Conservation (phyloP, 1,140 invertebrate species). For the Charaxes varanes region DNA sequence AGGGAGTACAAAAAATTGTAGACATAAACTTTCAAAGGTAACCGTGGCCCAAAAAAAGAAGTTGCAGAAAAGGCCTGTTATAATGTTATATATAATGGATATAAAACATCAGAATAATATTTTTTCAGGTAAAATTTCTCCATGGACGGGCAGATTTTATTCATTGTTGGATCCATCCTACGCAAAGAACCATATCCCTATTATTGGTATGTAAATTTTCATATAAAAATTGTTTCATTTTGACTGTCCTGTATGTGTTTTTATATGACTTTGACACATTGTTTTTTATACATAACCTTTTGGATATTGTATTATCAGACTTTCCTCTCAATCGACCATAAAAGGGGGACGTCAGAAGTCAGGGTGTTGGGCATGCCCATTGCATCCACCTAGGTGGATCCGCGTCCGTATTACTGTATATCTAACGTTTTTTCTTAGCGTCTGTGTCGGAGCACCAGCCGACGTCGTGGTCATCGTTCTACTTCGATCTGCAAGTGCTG, state of each 20-base stretch:
- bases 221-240: not conserved
- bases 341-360: too few species aligned
- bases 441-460: slow-evolving; percentile 99
- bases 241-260: not conserved
- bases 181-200: slow-evolving; percentile 99
- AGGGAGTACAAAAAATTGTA: too few species aligned
- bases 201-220: slow-evolving; percentile 79
- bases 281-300: too few species aligned
- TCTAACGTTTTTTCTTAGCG: slow-evolving; percentile 68
- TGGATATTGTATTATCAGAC: too few species aligned
- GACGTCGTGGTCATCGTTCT: slow-evolving; percentile 98
- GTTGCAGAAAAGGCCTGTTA: too few species aligned
- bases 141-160: slow-evolving; percentile 99
- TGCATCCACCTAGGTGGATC: too few species aligned
- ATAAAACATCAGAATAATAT: slow-evolving; percentile 14
- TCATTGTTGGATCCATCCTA: slow-evolving; percentile 98
- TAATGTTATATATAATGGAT: not conserved
- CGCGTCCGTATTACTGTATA: not conserved
- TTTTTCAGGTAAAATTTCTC: slow-evolving; percentile 89
- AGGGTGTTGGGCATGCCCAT: too few species aligned
- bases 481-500: slow-evolving; percentile 96
- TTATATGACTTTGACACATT: too few species aligned
- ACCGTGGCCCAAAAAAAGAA: too few species aligned
- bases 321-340: too few species aligned
- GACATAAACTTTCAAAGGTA: too few species aligned